phyloP scores from a whole-genome alignment of 2,888 invertebrate genomes.

The Steromphala cineraria region DNA sequence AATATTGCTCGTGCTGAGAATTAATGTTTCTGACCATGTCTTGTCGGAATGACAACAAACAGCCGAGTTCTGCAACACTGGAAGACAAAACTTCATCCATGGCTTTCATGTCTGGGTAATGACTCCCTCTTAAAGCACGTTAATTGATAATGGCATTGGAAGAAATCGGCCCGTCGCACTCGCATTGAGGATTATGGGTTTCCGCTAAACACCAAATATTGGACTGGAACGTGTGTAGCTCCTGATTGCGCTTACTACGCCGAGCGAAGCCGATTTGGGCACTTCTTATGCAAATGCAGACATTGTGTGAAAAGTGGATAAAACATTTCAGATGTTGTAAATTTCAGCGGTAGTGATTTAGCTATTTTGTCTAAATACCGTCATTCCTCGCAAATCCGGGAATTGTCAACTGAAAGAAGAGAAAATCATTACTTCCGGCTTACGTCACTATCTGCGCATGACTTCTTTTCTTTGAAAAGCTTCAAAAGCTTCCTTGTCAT shows the following conservation, averaged over 20 bases:
- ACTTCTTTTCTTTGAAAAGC: not conserved
- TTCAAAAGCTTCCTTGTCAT: too few relatives aligned
- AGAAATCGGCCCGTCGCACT: not conserved
- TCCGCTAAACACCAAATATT: constrained; percentile 6
- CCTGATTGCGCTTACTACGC: constrained; percentile 3
- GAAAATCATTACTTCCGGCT: not conserved
- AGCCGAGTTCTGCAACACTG: not conserved
- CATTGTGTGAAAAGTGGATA: not conserved
- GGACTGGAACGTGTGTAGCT: not conserved
- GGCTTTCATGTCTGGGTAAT: not conserved
- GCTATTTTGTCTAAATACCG: constrained; percentile 2
- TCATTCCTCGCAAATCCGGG: not conserved
- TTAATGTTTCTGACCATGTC: constrained; percentile 10
- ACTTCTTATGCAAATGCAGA: constrained; percentile 4
- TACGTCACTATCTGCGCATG: not conserved
- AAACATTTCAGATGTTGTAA: constrained; percentile 6
- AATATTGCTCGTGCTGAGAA: constrained; percentile 8
- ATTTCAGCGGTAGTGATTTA: constrained; percentile 8
- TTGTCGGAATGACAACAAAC: not conserved
- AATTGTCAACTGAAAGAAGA: not conserved
- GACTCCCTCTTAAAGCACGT: not conserved
- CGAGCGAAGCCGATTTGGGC: constrained; percentile 1
- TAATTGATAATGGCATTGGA: constrained; percentile 3
- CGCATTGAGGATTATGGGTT: not conserved
- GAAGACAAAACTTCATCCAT: not conserved